A percentile compares a stretch with the other conserved stretches of the same genome.
phyloP scores from a whole-genome alignment of 2,888 invertebrate species.

The Tiphia femorata region DNA sequence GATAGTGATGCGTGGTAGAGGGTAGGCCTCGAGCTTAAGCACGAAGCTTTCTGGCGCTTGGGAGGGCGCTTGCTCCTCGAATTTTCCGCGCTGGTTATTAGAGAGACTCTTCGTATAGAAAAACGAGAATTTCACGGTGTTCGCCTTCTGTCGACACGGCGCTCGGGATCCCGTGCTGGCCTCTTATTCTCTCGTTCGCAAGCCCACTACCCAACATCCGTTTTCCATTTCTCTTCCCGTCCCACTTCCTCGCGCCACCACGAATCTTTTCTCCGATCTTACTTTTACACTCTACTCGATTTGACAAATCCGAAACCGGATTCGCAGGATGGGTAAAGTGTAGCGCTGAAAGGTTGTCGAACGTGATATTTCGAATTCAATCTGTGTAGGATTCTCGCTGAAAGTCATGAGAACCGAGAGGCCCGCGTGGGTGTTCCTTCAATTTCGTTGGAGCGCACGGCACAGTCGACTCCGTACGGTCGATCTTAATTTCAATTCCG shows the following conservation, averaged over 20 bases:
- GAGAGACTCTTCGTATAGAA: slow-evolving; percentile 22
- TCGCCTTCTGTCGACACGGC: slow-evolving; percentile 16
- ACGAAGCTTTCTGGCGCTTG: not conserved
- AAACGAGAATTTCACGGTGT: slow-evolving; percentile 28
- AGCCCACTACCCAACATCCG: slow-evolving; percentile 45
- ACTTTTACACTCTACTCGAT: not conserved
- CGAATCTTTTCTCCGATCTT: not conserved
- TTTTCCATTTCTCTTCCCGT: slow-evolving; percentile 40
- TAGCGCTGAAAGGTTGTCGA: too few relatives aligned
- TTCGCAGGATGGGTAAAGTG: too few relatives aligned
- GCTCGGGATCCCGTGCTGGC: slow-evolving; percentile 27
- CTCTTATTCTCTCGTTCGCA: slow-evolving; percentile 51
- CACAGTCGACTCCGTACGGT: slow-evolving; percentile 21
- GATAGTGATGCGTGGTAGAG: too few relatives aligned
- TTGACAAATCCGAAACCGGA: too few relatives aligned
- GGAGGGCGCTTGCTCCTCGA: slow-evolving; percentile 18
- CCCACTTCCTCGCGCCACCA: not conserved
- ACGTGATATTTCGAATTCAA: too few relatives aligned
- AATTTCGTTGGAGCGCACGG: slow-evolving; percentile 39
- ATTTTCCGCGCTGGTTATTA: slow-evolving; percentile 34
- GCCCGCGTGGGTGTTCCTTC: slow-evolving; percentile 50
- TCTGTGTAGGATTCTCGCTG: too few relatives aligned
- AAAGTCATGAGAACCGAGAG: not conserved
- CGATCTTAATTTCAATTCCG: slow-evolving; percentile 45
- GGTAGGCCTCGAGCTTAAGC: not conserved